Base-by-base conservation (phyloP, 1,140 invertebrate species). In the Elysia chlorotica region DNA sequence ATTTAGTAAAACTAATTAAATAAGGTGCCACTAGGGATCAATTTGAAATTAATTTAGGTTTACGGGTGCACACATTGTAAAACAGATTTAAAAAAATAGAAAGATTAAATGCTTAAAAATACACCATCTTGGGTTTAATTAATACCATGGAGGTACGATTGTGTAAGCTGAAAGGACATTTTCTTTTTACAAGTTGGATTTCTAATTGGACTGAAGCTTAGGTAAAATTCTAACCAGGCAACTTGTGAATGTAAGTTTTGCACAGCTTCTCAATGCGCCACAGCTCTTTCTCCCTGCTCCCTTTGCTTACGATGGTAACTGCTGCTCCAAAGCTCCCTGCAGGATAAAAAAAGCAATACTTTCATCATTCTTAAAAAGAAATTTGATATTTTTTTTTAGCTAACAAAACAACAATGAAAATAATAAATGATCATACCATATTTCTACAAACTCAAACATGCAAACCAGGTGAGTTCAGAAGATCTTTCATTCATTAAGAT, bases 301-400 rank as follows among this genome's bases (percentile, higher is more conserved):
- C 86, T 28, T 78, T 76, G 75, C 79, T 80, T 1, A 84, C 74
- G 10, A 86, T 74, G 17, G 78, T 81, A 6, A 87, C 71, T 17
- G 81, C 82, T 17, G 81, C 85, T 33, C 86, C 85, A 76, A 78
- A 85, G 68, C 80, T 79, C 38, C 86, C 86, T 87, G 70, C 25
- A 54, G n/a, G n/a, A 35, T 25, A 35, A 17, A n/a, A n/a, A n/a
- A n/a, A n/a, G n/a, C n/a, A n/a, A n/a, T n/a, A n/a, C n/a, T n/a
- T n/a, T n/a, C n/a, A n/a, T n/a, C n/a, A n/a, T n/a, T n/a, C n/a
- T n/a, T n/a, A n/a, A n/a, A n/a, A n/a, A n/a, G n/a, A n/a, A n/a
- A n/a, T n/a, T n/a, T n/a, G n/a, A n/a, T n/a, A n/a, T n/a, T n/a
- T n/a, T n/a, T n/a, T n/a, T n/a, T n/a, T n/a, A n/a, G n/a, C n/a